These are phyloP conservation scores for Gobiocypris rarus DNA, from an alignment of 2,113 vertebrate species.

Conservation along the genomic window DNA sequence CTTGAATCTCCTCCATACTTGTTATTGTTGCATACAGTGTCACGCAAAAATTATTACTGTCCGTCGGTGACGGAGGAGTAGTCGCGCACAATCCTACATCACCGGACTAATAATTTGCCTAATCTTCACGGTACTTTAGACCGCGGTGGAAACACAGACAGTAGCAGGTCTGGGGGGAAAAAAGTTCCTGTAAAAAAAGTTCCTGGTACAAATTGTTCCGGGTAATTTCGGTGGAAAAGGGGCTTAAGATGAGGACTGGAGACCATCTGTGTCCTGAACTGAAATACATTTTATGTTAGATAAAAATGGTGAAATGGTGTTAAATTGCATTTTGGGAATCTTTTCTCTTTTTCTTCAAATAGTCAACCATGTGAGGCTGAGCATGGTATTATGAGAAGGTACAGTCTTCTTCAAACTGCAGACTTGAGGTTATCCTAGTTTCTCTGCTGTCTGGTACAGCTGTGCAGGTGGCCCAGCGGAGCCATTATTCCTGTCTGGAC, in stretches of 20 bases:
- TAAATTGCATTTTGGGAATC: neutral
- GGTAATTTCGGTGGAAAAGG: too few species aligned
- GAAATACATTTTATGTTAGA: neutral
- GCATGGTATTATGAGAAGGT: neutral
- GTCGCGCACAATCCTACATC: too few species aligned
- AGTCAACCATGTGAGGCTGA: neutral
- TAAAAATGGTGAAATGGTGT: neutral
- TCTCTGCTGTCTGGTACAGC: constrained; percentile 21
- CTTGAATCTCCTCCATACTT: too few species aligned
- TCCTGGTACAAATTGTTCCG: too few species aligned
- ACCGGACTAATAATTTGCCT: too few species aligned
- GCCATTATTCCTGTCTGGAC: constrained; percentile 53
- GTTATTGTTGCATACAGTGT: too few species aligned
- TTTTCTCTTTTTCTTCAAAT: neutral
- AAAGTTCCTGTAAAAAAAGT: too few species aligned
- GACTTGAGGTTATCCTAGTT: constrained; percentile 37
- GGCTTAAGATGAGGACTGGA: neutral
- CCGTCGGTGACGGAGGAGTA: too few species aligned
- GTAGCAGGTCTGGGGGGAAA: too few species aligned
- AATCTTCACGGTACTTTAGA: too few species aligned
- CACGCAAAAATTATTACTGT: too few species aligned
- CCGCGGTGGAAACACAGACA: too few species aligned
- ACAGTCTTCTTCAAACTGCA: constrained; percentile 10
- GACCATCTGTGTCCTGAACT: neutral
- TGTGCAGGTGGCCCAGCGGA: constrained; percentile 51